phyloP scores from a whole-genome alignment of 2,113 vertebrate genomes.

The Arvicanthis niloticus region DNA sequence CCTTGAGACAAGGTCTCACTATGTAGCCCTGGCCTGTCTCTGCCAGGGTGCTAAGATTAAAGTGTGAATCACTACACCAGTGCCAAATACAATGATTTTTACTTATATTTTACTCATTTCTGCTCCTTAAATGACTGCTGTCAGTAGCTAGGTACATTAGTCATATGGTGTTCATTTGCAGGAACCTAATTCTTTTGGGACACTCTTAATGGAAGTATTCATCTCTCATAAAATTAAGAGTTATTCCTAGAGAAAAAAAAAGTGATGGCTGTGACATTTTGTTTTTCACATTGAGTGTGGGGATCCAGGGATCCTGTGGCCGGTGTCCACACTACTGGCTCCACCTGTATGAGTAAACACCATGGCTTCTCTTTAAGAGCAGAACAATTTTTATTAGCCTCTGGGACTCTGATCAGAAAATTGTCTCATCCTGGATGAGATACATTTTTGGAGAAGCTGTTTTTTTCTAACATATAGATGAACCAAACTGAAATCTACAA shows the following conservation, averaged over 20 bases:
- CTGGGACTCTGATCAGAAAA: slow-evolving; percentile 42
- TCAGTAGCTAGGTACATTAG: background rate
- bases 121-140: background rate
- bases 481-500: background rate
- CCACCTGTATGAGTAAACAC: background rate
- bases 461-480: slow-evolving; percentile 40
- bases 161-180: background rate
- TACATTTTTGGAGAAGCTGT: background rate
- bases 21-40: background rate
- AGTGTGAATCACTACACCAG: background rate
- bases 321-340: background rate
- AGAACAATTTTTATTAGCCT: background rate
- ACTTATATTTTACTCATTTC: slow-evolving; percentile 12
- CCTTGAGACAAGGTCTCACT: background rate
- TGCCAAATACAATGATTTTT: background rate
- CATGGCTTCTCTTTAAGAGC: background rate
- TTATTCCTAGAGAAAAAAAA: background rate
- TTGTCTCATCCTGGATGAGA: slow-evolving; percentile 33
- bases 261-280: background rate
- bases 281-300: background rate
- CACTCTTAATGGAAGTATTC: slow-evolving; percentile 4
- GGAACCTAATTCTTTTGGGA: background rate
- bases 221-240: background rate
- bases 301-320: background rate
- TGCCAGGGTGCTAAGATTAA: background rate